A percentile compares a stretch with the other conserved stretches of the same genome.
Evolutionary conservation across 2,888 invertebrate species (phyloP).

Genomic region (Euphydryas editha): DNA sequence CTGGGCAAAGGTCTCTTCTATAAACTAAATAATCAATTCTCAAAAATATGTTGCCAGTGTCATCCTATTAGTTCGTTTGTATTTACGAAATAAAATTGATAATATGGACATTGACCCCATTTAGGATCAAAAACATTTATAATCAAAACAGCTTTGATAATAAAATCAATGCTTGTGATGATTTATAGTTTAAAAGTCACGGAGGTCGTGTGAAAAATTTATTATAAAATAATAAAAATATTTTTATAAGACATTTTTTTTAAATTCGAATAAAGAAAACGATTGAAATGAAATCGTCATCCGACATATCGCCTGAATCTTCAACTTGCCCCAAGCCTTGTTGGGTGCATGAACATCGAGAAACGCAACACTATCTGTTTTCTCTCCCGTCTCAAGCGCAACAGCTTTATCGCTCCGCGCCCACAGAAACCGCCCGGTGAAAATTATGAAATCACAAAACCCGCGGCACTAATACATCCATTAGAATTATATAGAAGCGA

Average conservation of each 20-base stretch:
- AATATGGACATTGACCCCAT: slow-evolving; percentile 15
- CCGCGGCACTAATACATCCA: slow-evolving; percentile 40
- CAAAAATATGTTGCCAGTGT: background rate
- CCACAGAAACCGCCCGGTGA: slow-evolving; percentile 70
- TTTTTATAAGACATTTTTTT: background rate
- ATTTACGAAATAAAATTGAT: slow-evolving; percentile 1
- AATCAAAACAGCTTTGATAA: slow-evolving; percentile 1
- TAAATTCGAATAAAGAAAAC: background rate
- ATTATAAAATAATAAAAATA: background rate
- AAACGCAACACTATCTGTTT: slow-evolving; percentile 74
- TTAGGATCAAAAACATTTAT: slow-evolving; percentile 9
- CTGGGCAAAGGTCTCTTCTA: background rate
- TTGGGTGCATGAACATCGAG: slow-evolving; percentile 65
- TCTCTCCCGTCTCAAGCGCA: slow-evolving; percentile 59
- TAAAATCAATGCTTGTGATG: slow-evolving; percentile 1
- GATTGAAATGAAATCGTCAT: slow-evolving; percentile 1
- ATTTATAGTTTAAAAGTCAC: background rate
- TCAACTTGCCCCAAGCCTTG: slow-evolving; percentile 49
- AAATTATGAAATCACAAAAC: slow-evolving; percentile 68
- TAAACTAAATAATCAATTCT: background rate
- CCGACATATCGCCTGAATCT: slow-evolving; percentile 41
- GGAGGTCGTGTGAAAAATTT: background rate
- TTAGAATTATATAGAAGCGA: slow-evolving; percentile 22
- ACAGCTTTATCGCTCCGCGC: slow-evolving; percentile 65
- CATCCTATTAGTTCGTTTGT: background rate